Percentiles rank a stretch among this genome's conserved stretches.
phyloP scores from a whole-genome alignment of 2,113 vertebrate species.

The human (Homo sapiens) region GRCh38 chr5:37231501-37232000 shows the following conservation, averaged over 20 bases:
- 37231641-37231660: background rate
- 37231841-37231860: background rate
- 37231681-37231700: background rate
- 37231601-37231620: constrained; percentile 21
- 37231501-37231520: no score
- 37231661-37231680: background rate
- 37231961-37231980: no score
- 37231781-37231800: no score
- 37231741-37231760: background rate
- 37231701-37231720: background rate
- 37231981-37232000: background rate
- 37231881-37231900: background rate
- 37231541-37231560: no score
- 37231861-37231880: background rate
- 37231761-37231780: background rate
- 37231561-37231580: background rate
- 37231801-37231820: no score
- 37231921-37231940: background rate
- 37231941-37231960: no score
- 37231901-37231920: background rate
- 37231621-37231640: background rate
- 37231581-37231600: background rate
- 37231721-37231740: background rate
- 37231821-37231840: no score
- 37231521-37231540: no score